These are phyloP conservation scores for Platygyra sinensis DNA, from an alignment of 64 coral and sea anemone genomes.

Conservation along the genomic window DNA sequence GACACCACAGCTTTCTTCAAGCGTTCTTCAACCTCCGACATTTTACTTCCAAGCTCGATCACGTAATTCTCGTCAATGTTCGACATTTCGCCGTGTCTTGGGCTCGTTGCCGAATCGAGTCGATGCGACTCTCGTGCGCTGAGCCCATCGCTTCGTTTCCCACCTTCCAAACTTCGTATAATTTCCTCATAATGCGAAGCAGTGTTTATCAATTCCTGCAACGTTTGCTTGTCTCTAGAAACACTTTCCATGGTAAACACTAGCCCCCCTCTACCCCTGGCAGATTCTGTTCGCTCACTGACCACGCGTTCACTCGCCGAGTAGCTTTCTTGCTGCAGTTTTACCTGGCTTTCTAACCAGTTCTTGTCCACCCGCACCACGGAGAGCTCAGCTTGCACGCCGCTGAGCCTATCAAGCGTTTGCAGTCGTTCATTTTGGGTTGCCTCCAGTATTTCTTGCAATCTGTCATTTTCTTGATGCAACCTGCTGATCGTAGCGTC, in stretches of 20 bases:
- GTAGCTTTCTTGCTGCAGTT: conserved; percentile 14
- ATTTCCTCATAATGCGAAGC: conserved; percentile 85
- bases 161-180: conserved; percentile 64
- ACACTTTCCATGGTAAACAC: conserved; percentile 77
- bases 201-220: conserved; percentile 81
- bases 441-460: conserved; percentile 70
- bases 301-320: background rate
- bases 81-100: background rate
- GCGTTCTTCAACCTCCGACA: conserved; percentile 86
- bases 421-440: conserved; percentile 66
- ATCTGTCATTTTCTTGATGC: conserved; percentile 63
- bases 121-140: conserved; percentile 29
- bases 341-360: conserved; percentile 75
- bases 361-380: conserved; percentile 67
- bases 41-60: conserved; percentile 75
- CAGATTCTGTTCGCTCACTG: conserved; percentile 3
- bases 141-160: background rate
- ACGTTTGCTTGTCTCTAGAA: conserved; percentile 62
- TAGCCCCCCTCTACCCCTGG: conserved; percentile 39
- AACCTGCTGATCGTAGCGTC: conserved; percentile 77
- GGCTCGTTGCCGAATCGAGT: background rate
- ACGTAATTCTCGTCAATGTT: conserved; percentile 36
- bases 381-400: conserved; percentile 66
- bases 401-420: conserved; percentile 63
- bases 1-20: conserved; percentile 83